Evolutionary conservation across 2,113 vertebrate species (phyloP).

Genomic region (Martes martes): DNA sequence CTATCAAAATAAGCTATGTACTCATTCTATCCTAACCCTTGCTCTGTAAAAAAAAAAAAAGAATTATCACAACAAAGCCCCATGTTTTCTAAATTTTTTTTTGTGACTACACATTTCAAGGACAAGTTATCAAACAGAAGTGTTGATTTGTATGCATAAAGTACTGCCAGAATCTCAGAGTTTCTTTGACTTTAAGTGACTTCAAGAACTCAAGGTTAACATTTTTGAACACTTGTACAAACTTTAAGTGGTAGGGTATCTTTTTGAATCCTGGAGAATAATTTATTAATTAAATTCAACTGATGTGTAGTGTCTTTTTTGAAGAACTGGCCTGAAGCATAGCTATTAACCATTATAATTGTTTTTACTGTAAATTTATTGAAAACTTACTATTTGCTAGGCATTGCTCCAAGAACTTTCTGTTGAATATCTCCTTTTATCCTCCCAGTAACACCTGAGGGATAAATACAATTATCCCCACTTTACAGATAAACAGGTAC

Average conservation of each 20-base stretch:
- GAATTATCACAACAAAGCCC: constrained; percentile 4
- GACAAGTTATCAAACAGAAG: background rate
- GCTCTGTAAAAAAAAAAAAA: background rate
- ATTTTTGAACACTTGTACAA: background rate
- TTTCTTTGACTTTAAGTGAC: background rate
- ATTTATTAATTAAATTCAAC: background rate
- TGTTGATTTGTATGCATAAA: constrained; percentile 26
- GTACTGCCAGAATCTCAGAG: background rate
- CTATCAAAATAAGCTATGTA: background rate
- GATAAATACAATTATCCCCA: background rate
- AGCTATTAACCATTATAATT: background rate
- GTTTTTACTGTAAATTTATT: background rate
- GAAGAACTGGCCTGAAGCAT: background rate
- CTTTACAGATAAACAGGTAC: background rate
- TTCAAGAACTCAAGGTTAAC: background rate
- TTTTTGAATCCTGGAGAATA: background rate
- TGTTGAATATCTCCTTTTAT: background rate
- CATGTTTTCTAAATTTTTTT: background rate
- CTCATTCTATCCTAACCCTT: background rate
- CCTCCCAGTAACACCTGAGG: background rate
- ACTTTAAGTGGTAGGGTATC: background rate
- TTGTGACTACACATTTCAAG: background rate
- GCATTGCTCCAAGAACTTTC: background rate
- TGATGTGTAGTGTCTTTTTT: background rate
- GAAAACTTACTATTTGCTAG: background rate